Percentiles rank a stretch among this genome's conserved stretches.
Evolutionary conservation across 2,888 invertebrate species (phyloP).

Genomic region (Anoplius nigerrimus): DNA sequence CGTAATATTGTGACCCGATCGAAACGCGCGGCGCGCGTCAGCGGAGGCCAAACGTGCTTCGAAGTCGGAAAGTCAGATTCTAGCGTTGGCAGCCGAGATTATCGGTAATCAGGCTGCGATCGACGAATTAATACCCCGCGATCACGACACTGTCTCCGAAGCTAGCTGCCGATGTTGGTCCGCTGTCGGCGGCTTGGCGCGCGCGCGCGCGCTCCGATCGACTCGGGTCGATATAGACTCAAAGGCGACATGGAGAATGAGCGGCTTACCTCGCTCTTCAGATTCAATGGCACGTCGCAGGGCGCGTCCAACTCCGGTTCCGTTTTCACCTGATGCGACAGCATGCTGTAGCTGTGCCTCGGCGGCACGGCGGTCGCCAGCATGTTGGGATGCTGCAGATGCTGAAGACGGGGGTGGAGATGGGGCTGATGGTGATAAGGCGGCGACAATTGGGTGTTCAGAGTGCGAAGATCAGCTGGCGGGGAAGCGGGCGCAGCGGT

Average conservation of each 20-base stretch:
- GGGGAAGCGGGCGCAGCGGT: constrained; percentile 78
- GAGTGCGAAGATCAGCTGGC: constrained; percentile 76
- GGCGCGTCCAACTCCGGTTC: constrained; percentile 70
- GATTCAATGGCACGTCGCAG: constrained; percentile 73
- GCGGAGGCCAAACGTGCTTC: too few relatives aligned
- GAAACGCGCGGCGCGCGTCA: too few relatives aligned
- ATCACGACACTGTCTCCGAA: too few relatives aligned
- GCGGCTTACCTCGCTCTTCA: constrained; percentile 73
- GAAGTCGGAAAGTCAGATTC: too few relatives aligned
- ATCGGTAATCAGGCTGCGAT: too few relatives aligned
- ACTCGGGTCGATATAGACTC: constrained; percentile 5
- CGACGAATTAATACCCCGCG: too few relatives aligned
- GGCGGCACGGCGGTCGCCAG: constrained; percentile 72
- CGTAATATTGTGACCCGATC: too few relatives aligned
- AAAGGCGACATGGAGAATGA: constrained; percentile 3
- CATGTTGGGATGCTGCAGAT: constrained; percentile 71
- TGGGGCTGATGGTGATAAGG: constrained; percentile 70
- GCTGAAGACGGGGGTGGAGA: constrained; percentile 66
- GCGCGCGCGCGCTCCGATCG: too few relatives aligned
- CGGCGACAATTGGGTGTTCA: constrained; percentile 72
- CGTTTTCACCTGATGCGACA: constrained; percentile 71
- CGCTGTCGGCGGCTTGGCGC: neutral
- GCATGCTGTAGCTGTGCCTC: constrained; percentile 71
- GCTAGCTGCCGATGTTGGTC: too few relatives aligned
- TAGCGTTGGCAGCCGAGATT: too few relatives aligned